Evolutionary conservation across 2,888 invertebrate genomes (phyloP).

Genomic region (Drosophila eohydei): DNA sequence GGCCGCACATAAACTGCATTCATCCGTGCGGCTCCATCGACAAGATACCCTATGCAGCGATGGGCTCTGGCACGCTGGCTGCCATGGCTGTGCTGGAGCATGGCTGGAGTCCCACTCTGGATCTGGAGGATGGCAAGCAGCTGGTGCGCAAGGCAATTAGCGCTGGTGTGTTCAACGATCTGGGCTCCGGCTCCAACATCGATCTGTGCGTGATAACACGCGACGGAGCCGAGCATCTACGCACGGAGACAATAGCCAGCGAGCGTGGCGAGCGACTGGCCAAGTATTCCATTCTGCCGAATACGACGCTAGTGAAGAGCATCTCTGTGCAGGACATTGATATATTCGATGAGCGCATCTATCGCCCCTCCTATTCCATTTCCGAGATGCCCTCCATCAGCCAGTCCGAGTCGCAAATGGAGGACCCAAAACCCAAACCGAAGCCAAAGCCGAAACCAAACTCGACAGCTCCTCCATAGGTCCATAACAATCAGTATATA

Average conservation of each 20-base stretch:
- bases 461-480: not conserved
- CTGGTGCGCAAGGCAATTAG: constrained; percentile 97
- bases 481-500: not conserved
- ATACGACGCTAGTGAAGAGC: constrained; percentile 81
- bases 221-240: constrained; percentile 91
- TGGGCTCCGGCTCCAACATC: constrained; percentile 97
- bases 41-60: constrained; percentile 95
- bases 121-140: constrained; percentile 93
- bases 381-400: not conserved
- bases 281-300: constrained; percentile 76
- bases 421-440: not conserved
- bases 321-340: constrained; percentile 75
- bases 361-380: constrained; percentile 6
- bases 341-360: constrained; percentile 68
- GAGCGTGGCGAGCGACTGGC: constrained; percentile 82
- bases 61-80: constrained; percentile 98
- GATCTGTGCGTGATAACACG: constrained; percentile 97
- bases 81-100: constrained; percentile 98
- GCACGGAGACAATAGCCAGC: constrained; percentile 95
- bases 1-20: constrained; percentile 95
- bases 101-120: constrained; percentile 92
- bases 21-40: constrained; percentile 98
- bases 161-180: constrained; percentile 98
- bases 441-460: not conserved
- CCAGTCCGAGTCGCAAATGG: not conserved